Evolutionary conservation across 2,797 vertebrate genomes (phyloP).

Genomic region (Gephyroberyx darwinii): DNA sequence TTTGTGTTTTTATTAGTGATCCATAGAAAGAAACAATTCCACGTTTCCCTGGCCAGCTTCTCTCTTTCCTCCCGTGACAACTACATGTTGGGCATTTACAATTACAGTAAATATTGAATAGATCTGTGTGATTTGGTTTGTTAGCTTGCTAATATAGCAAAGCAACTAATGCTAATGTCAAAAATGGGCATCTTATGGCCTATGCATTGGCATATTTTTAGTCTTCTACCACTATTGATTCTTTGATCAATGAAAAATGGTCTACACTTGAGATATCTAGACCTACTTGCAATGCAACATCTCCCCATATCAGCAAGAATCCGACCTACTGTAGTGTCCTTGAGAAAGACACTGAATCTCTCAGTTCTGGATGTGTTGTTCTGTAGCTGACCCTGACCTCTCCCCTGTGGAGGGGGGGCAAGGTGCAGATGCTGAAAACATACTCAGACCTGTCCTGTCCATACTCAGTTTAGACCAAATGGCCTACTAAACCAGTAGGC

Average conservation of each 20-base stretch:
- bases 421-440: too few species aligned
- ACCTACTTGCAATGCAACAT: neutral
- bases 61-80: neutral
- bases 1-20: neutral
- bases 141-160: too few species aligned
- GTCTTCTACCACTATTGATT: neutral
- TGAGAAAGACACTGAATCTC: too few species aligned
- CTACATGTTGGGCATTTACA: neutral
- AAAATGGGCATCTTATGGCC: neutral
- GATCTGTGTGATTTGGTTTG: neutral
- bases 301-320: too few species aligned
- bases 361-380: too few species aligned
- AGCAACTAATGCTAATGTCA: neutral
- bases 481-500: neutral
- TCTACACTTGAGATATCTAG: neutral
- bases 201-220: neutral
- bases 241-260: neutral
- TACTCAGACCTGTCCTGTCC: too few species aligned
- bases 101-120: neutral
- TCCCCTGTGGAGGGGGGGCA: too few species aligned
- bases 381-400: too few species aligned
- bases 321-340: too few species aligned
- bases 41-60: neutral
- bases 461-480: too few species aligned
- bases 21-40: neutral